Conservation (phyloP, 2,113 vertebrate genomes). For the Cottus gobio region DNA sequence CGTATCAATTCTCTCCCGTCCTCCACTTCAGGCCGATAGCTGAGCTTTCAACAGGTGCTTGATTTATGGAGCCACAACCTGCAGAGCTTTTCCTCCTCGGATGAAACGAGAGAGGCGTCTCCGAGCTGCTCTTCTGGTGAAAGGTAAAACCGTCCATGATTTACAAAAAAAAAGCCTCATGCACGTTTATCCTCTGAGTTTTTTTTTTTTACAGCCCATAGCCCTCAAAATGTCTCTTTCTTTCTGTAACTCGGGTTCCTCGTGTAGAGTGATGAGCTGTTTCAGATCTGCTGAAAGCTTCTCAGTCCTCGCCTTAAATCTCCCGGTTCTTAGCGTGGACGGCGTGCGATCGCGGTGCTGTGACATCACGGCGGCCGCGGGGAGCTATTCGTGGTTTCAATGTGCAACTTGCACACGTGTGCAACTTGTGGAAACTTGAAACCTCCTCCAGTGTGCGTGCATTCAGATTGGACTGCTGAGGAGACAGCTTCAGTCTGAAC, state of each 20-base stretch:
- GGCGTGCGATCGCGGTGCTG: not conserved
- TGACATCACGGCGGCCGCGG: not conserved
- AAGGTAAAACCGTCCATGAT: conserved; percentile 13
- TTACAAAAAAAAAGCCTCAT: not conserved
- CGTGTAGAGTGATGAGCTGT: not conserved
- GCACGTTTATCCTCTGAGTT: not conserved
- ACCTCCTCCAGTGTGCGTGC: not conserved
- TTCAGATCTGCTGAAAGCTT: not conserved
- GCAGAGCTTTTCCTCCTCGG: not conserved
- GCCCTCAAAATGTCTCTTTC: not conserved
- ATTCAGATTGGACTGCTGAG: not conserved
- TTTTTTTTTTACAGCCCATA: not conserved
- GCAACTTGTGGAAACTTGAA: not conserved
- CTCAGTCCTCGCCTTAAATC: not conserved
- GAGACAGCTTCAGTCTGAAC: not conserved
- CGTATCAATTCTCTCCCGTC: not conserved
- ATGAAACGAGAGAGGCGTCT: not conserved
- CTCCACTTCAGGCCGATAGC: not conserved
- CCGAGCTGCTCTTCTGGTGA: conserved; percentile 9
- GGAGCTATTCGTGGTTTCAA: not conserved
- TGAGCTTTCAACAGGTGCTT: not conserved
- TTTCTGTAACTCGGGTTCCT: not conserved
- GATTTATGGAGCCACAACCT: conserved; percentile 5
- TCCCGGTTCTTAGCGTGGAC: not conserved
- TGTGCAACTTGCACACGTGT: too few species aligned